These are phyloP conservation scores for Simalia tracyae DNA, from an alignment of 2,797 vertebrate species.

Conservation along the genomic window DNA sequence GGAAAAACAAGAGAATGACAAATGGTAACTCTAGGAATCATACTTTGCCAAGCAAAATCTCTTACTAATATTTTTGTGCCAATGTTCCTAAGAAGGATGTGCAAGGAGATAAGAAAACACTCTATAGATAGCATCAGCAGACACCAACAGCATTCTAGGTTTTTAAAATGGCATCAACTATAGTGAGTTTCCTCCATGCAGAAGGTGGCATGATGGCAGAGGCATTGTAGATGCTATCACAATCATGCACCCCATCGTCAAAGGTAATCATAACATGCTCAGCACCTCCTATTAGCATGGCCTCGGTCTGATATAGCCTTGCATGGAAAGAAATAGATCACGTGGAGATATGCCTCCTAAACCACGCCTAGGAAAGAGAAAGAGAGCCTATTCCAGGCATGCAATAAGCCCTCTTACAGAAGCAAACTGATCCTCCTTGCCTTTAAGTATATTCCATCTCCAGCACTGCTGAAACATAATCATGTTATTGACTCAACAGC, in stretches of 20 bases:
- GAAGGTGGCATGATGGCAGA: neutral
- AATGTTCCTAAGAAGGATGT: neutral
- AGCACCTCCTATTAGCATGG: neutral
- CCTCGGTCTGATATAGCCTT: neutral
- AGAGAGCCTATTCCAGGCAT: neutral
- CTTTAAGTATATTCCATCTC: neutral
- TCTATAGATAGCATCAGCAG: neutral
- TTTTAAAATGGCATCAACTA: neutral
- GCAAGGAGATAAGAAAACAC: neutral
- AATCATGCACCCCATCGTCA: neutral
- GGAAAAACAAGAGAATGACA: too few species aligned
- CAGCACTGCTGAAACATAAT: neutral
- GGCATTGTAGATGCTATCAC: neutral
- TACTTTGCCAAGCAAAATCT: neutral
- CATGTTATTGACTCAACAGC: neutral
- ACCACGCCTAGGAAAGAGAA: neutral
- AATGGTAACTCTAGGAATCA: neutral
- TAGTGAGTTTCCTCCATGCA: neutral
- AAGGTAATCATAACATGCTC: neutral
- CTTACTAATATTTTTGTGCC: neutral
- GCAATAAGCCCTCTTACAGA: neutral
- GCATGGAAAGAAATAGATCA: neutral
- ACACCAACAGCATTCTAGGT: neutral
- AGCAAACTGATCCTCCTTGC: neutral
- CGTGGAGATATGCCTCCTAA: neutral